Base-by-base conservation (phyloP, 2,797 vertebrate species). In the Halcyon leucocephala region DNA sequence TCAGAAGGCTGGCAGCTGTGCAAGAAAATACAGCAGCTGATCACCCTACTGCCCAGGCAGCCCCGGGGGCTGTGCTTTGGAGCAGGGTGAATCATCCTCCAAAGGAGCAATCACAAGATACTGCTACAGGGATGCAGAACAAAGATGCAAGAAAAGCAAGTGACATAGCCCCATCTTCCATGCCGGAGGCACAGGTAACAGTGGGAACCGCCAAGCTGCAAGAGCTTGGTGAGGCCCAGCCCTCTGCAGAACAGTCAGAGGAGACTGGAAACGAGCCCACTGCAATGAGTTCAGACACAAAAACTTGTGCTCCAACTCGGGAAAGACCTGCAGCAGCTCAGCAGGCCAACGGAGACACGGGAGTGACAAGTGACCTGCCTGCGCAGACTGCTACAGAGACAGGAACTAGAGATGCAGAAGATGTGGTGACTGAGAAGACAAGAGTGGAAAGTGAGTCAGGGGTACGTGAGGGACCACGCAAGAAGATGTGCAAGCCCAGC, bases 401-500 rank as follows among this genome's bases (percentile, higher is more conserved):
- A 13, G 82, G 29, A 77, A 77, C 69, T 9, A 15, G 33, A 58
- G 72, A 4, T 3, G 49, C 33, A 39, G 61, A 26, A 46, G 61
- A 18, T 7, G 10, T 0, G 10, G 10, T 5, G 8, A 1, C 3
- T 9, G 14, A 31, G 33, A 79, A 31, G 61, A 31, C 24, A 22
- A 4, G 4, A 0, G 26, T 0, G 19, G 12, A 6, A 14, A 14
- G n/a, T n/a, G 54, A 3, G 46, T n/a, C 51, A 0, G 55, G 0
- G 1, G 0, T 7, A 0, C 1, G 0, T 39, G 49, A 3, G 55
- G 79, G 78, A 16, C 4, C 33, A 4, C 54, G 11, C 4, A 1
- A 0, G 11, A 82, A 24, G 44, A 8, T 8, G 29, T 42, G 55
- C 67, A 94, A 64, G 55, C 20, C 67, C 1, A 92, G 90, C 48